phyloP scores from a whole-genome alignment of 2,113 vertebrate genomes.

The Pseudopodoces humilis region DNA sequence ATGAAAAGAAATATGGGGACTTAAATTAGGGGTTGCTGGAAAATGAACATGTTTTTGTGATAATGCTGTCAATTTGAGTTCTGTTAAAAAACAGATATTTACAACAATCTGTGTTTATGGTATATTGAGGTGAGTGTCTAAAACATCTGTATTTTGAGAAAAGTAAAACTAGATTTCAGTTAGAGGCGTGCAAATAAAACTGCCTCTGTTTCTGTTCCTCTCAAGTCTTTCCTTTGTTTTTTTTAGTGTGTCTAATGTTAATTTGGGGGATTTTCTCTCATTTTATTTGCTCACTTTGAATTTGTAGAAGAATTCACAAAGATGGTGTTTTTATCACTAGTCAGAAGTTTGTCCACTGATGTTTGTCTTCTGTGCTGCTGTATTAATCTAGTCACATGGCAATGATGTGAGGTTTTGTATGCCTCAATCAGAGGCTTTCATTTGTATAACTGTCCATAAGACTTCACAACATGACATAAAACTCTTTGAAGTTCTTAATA shows the following conservation, averaged over 20 bases:
- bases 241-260: neutral
- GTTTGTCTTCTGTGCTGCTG: neutral
- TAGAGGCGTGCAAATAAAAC: conserved; percentile 11
- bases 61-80: neutral
- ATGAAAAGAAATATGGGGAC: neutral
- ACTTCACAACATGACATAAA: neutral
- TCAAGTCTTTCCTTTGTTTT: neutral
- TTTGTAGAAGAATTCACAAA: neutral
- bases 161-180: conserved; percentile 10
- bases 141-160: neutral
- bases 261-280: neutral
- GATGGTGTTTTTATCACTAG: neutral
- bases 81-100: neutral
- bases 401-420: neutral
- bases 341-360: neutral
- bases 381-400: neutral
- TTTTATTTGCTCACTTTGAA: neutral
- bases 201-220: neutral
- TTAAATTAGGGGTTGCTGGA: neutral
- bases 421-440: neutral
- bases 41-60: neutral
- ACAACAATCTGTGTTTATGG: neutral
- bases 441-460: neutral
- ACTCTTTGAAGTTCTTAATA: neutral
- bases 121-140: neutral